Evolutionary conservation across 2,888 invertebrate genomes (phyloP), one percentile per base, ranked within the genome.

Genomic region (Pyrochroa serraticornis): DNA sequence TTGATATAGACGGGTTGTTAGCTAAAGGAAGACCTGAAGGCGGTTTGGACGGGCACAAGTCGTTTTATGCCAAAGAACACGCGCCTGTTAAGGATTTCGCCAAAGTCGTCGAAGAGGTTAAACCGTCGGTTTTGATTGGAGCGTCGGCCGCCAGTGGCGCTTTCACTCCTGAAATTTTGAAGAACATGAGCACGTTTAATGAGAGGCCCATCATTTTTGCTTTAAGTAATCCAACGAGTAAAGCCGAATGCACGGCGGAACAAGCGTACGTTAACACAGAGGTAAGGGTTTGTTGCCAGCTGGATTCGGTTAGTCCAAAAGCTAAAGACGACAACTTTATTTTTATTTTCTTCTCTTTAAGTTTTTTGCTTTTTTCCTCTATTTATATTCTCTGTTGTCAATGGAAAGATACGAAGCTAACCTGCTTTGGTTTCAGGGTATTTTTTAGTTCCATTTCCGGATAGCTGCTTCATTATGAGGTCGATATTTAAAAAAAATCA

Each of bases 191-290:
- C 0, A 79, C 82, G 54, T 89, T 90, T 75, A 94, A 95, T 67
- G 89, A 95, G 2, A 84, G 91, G 48, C 99, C 99, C 0, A 86
- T 99, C 66, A 90, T 99, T 64, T 98, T 99, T 77, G 98, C 99
- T 7, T 84, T 99, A 37, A 97, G 97, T 68, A 99, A 99, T 82
- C 99, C 99, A 5, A 99, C 99, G 0, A 90, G 89, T 79, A 95
- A 94, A 83, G 96, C 99, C 0, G 99, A 99, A 80, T 99, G 99
- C 77, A 98, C 98, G 0, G 97, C 99, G 1, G 92, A 97, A 72
- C 89, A 91, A 68, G 98, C 98, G 0, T 99, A 95, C 76, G 85
- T 85, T n/a, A 75, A 90, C 70, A 97, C 97, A 1, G 89, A 95
- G 71, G 95, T 93, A 80, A 76, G 79, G 69, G 53, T 41, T 34